Base-by-base conservation (phyloP, 2,888 invertebrate genomes). In the Callimorpha dominula region DNA sequence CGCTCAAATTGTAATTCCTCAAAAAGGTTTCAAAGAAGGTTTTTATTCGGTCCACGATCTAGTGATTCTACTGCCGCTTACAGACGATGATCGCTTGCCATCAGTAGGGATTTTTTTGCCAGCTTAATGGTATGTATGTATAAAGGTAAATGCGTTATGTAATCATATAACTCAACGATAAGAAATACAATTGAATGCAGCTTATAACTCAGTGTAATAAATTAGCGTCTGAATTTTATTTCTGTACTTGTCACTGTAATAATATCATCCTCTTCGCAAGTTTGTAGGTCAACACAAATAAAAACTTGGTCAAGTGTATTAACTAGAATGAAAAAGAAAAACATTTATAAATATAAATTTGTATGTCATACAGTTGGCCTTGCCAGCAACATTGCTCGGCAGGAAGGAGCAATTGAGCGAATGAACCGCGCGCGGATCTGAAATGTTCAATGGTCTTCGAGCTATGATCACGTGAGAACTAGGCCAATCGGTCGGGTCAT, bases 401-500 rank as follows among this genome's bases (percentile, higher is more conserved):
- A 92, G 94, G 94, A 95, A 93, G 90, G 83, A 85, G 80, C 89
- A 93, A 95, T 94, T 94, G 93, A 90, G 84, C 86, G 89, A 91
- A 92, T 91, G 91, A 91, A 86, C 83, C 78, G 88, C 88, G 86
- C 90, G 89, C 88, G 82, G 89, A 89, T 90, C 90, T 88, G 78
- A 85, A 90, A 88, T 89, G 90, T 89, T 90, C 88, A 89, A 89
- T 90, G 90, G 85, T 86, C 91, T 83, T 85, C 66, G 69, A 65
- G 65, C 68, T 75, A 85, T 86, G 89, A 90, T 88, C 90, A 91
- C 89, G 90, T 95, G 95, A 88, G 95, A 95, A 95, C 91, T 93
- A 79, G 94, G 94, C 86, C 91, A 94, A 79, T 91, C 84, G 87
- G 89, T 81, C 88, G 88, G 85, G 91, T 90, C 90, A 90, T 87